These are phyloP conservation scores for Catalaphyllia jardinei DNA, from an alignment of 64 coral and sea anemone species.

Conservation along the genomic window DNA sequence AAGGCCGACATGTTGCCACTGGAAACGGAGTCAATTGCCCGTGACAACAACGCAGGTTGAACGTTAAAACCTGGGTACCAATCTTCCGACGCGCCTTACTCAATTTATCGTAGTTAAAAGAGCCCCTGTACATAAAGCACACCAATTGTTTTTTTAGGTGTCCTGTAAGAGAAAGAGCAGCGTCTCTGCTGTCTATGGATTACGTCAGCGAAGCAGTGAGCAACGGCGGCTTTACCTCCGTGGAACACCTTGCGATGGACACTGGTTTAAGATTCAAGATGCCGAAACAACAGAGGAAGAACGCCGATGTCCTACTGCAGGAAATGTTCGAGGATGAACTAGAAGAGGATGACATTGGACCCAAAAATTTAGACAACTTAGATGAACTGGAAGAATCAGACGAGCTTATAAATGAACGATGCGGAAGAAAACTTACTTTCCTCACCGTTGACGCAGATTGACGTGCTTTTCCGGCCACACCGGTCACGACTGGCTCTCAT, in stretches of 20 bases:
- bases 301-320: slow-evolving; percentile 85
- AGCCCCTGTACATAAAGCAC: no score
- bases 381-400: slow-evolving; percentile 76
- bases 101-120: no score
- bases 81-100: no score
- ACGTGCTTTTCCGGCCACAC: neutral
- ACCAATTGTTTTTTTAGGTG: neutral
- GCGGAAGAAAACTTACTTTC: slow-evolving; percentile 74
- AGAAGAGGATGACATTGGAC: slow-evolving; percentile 79
- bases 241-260: slow-evolving; percentile 72
- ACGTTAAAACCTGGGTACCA: no score
- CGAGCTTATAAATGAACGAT: slow-evolving; percentile 10
- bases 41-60: no score
- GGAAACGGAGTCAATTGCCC: no score
- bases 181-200: neutral
- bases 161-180: slow-evolving; percentile 32
- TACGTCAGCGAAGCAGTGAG: neutral
- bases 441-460: slow-evolving; percentile 40
- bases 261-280: slow-evolving; percentile 81
- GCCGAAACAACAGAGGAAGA: slow-evolving; percentile 90
- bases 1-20: no score
- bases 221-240: slow-evolving; percentile 26
- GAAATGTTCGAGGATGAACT: slow-evolving; percentile 99
- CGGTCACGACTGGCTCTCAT: neutral
- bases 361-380: slow-evolving; percentile 54